Base-by-base conservation (phyloP, 2,888 invertebrate species). In the Catocala fraxini region DNA sequence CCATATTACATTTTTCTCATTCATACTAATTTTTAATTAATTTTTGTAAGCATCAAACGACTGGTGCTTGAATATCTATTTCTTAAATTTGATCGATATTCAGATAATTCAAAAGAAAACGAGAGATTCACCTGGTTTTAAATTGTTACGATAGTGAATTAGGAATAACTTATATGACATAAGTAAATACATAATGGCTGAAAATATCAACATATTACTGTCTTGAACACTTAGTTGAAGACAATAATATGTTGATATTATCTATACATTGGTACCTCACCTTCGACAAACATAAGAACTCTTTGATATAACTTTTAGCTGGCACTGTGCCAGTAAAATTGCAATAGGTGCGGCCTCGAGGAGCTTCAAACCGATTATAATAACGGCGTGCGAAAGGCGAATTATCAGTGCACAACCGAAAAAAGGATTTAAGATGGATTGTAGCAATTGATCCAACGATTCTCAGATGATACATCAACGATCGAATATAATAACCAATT, bases 1-100 rank as follows among this genome's bases (percentile, higher is more conserved):
- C 57, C 39, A 42, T 65, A 69, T 71, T 66, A 62, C 61, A 39
- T 49, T 68, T 68, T 70, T 75, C 63, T 58, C 52, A 15, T 54
- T 34, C 10, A 53, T 43, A 41, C 42, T 54, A 59, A 5, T 25
- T 52, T 12, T 34, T 42, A 46, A 46, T 51, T n/a, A 33, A 45
- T 57, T 41, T 47, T 52, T 41, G 9, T 10, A 47, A 51, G 51
- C 1, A 12, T 51, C 5, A 35, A 34, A 35, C 4, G 1, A 39
- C 35, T 12, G 12, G 12, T 51, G 35, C 34, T 51, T 35, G 34
- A 51, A 11, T 49, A 25, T 39, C 35, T 39, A 39, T 0, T 7
- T 47, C 9, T 10, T 25, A 25, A 1, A 33, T 45, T 45, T 45
- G 13, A 12, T 13, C 6, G n/a, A 25, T 52, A n/a, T 42, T 11